These are phyloP conservation scores for Lineus longissimus DNA, from an alignment of 1,140 invertebrate species.

Conservation along the genomic window DNA sequence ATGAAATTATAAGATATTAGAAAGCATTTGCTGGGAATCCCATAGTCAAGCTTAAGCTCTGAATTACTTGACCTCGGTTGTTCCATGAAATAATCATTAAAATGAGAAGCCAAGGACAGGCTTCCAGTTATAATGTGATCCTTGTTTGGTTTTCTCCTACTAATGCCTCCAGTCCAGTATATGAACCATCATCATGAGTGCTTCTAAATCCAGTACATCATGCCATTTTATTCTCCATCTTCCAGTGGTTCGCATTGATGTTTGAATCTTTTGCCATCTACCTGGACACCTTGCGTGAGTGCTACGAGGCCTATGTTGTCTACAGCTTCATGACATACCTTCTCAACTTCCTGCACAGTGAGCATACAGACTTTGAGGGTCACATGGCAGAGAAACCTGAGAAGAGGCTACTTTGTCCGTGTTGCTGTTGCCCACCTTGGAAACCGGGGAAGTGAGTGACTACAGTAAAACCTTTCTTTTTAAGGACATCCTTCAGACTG, in stretches of 20 bases:
- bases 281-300: slow-evolving; percentile 86
- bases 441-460: slow-evolving; percentile 76
- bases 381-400: slow-evolving; percentile 79
- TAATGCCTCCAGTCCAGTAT: too few species aligned
- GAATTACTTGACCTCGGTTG: not conserved
- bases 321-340: slow-evolving; percentile 97
- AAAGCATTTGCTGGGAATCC: not conserved
- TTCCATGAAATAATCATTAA: too few species aligned
- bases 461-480: slow-evolving; percentile 4
- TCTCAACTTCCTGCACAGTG: slow-evolving; percentile 76
- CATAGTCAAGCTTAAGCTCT: not conserved
- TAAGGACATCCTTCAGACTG: not conserved
- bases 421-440: slow-evolving; percentile 69
- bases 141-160: too few species aligned
- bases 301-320: slow-evolving; percentile 93
- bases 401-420: slow-evolving; percentile 45
- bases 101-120: too few species aligned
- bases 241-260: slow-evolving; percentile 63
- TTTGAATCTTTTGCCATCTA: slow-evolving; percentile 83
- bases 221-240: slow-evolving; percentile 27
- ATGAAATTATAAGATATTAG: not conserved
- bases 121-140: too few species aligned
- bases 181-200: too few species aligned
- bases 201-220: too few species aligned
- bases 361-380: slow-evolving; percentile 70